Base-by-base conservation (phyloP, 2,113 vertebrate genomes). In the Pseudorhombus dupliciocellatus region DNA sequence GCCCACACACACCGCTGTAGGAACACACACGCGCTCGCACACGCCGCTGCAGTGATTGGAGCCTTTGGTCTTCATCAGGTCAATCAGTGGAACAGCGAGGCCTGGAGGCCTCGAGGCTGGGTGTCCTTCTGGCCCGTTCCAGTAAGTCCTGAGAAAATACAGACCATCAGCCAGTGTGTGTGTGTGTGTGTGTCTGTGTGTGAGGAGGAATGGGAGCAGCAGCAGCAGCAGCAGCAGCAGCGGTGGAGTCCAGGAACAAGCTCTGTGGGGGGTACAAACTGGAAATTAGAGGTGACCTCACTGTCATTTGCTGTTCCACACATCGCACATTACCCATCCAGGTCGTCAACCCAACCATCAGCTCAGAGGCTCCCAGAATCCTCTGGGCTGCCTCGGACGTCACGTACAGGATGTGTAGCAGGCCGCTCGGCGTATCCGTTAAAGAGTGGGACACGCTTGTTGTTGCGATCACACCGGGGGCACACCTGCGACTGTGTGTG, bases 291-390 rank as follows among this genome's bases (percentile, higher is more conserved):
- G 77, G 84, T 84, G 80, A 83, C 81, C 80, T 88, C 86, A 79
- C 75, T 85, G 81, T 87, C 84, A 79, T 88, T 92, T 90, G 90
- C 89, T 85, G 79, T 84, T 89, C 88, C 63, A 80, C 70, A 77
- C 83, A 79, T 87, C 85, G 79, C 73, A 81, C 56, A 72, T 69
- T 55, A 77, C 61, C 66, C 64, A 53, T 79, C 46, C 65, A 73
- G 80, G 73, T 85, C 83, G 83, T 89, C 77, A 87, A 70, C 10
- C 20, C 60, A 63, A 31, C 78, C 68, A 66, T 88, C 78, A 78
- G 75, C 58, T 52, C 62, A 26, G 63, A 75, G 75, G 79, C 73
- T 3, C 79, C 42, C 51, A 31, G 21, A 58, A 68, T 62, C 68
- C 56, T 40, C 4, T 10, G 30, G 66, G 53, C 66, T 30, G 52